Conservation (phyloP, 2,888 invertebrate genomes). For the Pseudococcus jackbeardsleyi region DNA sequence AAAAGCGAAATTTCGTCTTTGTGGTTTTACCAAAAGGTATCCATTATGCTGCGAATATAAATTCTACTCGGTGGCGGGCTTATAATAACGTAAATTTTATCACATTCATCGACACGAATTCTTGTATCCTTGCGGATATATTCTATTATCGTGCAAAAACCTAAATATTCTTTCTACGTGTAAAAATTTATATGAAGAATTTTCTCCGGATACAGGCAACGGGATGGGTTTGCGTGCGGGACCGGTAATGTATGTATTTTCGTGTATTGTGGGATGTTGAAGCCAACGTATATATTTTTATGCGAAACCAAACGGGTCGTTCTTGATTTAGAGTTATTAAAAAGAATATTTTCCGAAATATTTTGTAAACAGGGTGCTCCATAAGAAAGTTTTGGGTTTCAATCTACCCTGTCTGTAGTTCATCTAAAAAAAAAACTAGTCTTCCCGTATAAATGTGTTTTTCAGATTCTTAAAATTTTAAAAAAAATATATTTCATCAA, state of each 20-base stretch:
- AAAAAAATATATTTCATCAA: too few relatives aligned
- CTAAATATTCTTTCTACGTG: not conserved
- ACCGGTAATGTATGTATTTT: not conserved
- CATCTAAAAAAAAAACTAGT: too few relatives aligned
- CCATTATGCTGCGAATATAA: not conserved
- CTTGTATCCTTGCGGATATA: not conserved
- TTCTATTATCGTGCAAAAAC: not conserved
- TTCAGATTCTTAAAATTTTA: too few relatives aligned
- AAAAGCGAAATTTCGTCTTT: slow-evolving; percentile 2
- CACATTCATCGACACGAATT: slow-evolving; percentile 7
- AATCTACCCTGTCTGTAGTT: too few relatives aligned
- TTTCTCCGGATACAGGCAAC: not conserved
- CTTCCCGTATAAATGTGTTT: too few relatives aligned
- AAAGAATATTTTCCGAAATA: too few relatives aligned
- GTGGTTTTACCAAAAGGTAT: slow-evolving; percentile 7
- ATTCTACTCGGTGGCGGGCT: not conserved
- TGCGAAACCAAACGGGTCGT: too few relatives aligned
- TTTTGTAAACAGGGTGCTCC: too few relatives aligned
- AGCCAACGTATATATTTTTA: not conserved
- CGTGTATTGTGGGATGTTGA: not conserved
- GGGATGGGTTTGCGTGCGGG: not conserved
- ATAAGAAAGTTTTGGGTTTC: too few relatives aligned
- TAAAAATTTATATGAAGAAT: not conserved
- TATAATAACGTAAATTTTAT: slow-evolving; percentile 11
- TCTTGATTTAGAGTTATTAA: too few relatives aligned